Conservation (phyloP, 2,888 invertebrate genomes). For the Cerastoderma edule region DNA sequence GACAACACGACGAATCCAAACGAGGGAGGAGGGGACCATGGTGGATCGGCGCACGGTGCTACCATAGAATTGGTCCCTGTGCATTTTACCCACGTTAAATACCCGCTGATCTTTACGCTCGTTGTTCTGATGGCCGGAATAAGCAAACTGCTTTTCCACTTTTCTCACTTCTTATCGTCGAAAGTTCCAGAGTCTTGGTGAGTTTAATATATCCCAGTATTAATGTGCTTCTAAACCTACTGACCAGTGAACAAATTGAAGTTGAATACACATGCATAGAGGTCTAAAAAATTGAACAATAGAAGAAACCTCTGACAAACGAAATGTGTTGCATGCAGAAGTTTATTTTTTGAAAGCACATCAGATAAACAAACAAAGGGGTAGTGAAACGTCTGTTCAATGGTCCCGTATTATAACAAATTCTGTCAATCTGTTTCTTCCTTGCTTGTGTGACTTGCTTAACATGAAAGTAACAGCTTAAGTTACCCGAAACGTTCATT, state of each 20-base stretch:
- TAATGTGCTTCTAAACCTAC: not conserved
- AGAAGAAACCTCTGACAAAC: not conserved
- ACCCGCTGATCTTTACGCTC: conserved; percentile 48
- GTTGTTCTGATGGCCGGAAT: conserved; percentile 49
- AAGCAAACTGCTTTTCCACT: conserved; percentile 51
- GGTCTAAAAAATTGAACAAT: not conserved
- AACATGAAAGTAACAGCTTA: too few relatives aligned
- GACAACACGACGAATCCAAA: conserved; percentile 2
- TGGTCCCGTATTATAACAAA: too few relatives aligned
- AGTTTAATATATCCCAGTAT: conserved; percentile 39
- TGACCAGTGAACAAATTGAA: not conserved
- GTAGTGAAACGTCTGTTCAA: too few relatives aligned
- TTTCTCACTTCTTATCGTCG: conserved; percentile 73
- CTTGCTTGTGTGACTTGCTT: too few relatives aligned
- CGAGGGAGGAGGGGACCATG: not conserved
- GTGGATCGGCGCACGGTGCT: not conserved
- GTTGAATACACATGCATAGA: not conserved
- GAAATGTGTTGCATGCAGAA: not conserved
- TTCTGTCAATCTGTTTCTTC: too few relatives aligned
- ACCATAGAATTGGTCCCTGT: conserved; percentile 36
- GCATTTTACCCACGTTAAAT: conserved; percentile 45
- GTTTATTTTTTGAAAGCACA: not conserved
- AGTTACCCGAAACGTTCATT: too few relatives aligned
- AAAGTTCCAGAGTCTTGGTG: conserved; percentile 82
- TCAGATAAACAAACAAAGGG: too few relatives aligned